Evolutionary conservation across 2,888 invertebrate species (phyloP), one percentile per base, ranked within the genome.

Genomic region (Phasia obesa): DNA sequence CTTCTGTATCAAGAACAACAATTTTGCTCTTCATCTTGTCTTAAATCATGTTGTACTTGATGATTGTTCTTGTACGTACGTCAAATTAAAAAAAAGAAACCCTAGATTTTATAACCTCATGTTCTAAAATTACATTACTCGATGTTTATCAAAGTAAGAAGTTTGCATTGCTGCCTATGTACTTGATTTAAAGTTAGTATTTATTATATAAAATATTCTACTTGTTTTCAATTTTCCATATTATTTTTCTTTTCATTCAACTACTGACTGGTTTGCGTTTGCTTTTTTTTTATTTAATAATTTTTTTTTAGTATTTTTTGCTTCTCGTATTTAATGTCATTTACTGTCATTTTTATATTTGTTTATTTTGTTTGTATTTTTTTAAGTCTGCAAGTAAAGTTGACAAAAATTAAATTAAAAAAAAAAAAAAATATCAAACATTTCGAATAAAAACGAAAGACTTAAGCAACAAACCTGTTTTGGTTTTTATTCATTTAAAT

Each of bases 401-500:
- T n/a, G n/a, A n/a, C n/a, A n/a, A n/a, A n/a, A n/a, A 69, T 70
- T 17, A 59, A 71, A 79, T 51, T 71, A 4, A 51, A 23, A 47
- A 17, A 47, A 42, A 38, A 57, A 57, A 27, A 47, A 60, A 49
- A 21, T 35, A 23, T 49, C 2, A 62, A 67, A 57, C 49, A 53
- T 49, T 74, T 38, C 15, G 53, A 76, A 80, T 76, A 44, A 49
- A 83, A 80, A 81, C 80, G 67, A 80, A 76, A 84, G 80, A 84
- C 83, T 84, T 84, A 73, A 64, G 83, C 79, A 84, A 84, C 67
- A 80, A 84, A 84, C 83, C 71, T 38, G 83, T 84, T 84, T 74
- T 55, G n/a, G 23, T 47, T 73, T 55, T 31, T 21, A 60, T 73
- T 73, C n/a, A 76, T 67, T 67, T 67, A 55, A 62, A 42, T 35